Evolutionary conservation across 2,797 vertebrate species (phyloP), one percentile per base, ranked within the genome.

Genomic region (Phataginus tetradactyla): DNA sequence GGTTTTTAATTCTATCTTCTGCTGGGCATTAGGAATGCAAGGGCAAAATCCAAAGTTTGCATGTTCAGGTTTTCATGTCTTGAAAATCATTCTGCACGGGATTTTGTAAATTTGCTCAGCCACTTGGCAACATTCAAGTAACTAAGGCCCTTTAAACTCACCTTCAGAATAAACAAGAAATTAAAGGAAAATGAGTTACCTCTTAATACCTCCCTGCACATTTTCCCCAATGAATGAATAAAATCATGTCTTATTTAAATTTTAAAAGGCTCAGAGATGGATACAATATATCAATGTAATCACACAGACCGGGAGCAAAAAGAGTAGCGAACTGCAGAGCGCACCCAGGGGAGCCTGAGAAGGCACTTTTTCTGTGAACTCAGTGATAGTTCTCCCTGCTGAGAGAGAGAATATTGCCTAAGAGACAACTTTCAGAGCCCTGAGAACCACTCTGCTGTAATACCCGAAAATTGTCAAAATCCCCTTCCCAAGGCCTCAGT

Each of bases 161-260:
- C 21, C 78, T 95, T 96, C 63, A 92, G 66, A 95, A 97, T 86
- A 66, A 96, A 81, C 32, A 51, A 95, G 63, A 93, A 91, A 81
- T 94, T 64, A 77, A 96, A 94, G 13, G 49, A n/a, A 96, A 97
- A 96, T 68, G 61, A 77, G 75, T 93, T 96, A 79, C 77, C 72
- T 81, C 81, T 79, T 90, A 81, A 83, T 92, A 89, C 45, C n/a
- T 92, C 72, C 45, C 69, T 90, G 63, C n/a, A 92, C 69, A 14
- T 85, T 94, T 84, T 92, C 29, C 66, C 77, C 84, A 79, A 94
- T 83, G 91, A 94, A 93, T 78, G 63, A 90, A 92, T 96, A 94
- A 92, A 96, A 79, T 59, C 23, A 51, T 42, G 11, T 94, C 63
- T 86, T 78, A 86, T 86, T 96, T 95, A 89, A 88, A 90, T 37